Percentiles rank a stretch among this genome's conserved stretches.
These are phyloP conservation scores for Himalopsyche kuldschensis DNA, from an alignment of 2,888 invertebrate species.

Conservation along the genomic window DNA sequence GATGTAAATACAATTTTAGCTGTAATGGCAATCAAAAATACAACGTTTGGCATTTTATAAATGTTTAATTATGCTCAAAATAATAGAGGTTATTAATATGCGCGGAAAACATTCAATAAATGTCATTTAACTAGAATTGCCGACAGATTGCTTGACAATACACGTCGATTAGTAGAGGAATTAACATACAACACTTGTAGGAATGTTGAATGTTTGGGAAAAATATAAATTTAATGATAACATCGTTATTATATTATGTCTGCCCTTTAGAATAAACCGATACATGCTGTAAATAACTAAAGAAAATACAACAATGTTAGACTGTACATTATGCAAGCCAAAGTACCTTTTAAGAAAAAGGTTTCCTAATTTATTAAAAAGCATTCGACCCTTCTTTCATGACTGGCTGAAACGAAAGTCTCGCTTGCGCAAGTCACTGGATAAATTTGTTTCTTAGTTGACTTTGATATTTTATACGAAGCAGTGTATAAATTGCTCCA, in stretches of 20 bases:
- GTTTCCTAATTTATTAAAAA: neutral
- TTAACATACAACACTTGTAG: neutral
- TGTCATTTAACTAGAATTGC: neutral
- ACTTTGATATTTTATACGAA: neutral
- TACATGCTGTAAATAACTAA: neutral
- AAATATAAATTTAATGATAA: neutral
- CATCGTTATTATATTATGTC: neutral
- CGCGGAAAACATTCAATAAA: neutral
- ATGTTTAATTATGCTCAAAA: neutral
- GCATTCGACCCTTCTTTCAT: neutral
- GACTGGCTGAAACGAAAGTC: neutral
- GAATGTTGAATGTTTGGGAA: neutral
- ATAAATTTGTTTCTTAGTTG: neutral
- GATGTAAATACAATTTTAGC: no score
- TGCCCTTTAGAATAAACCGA: neutral
- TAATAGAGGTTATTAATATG: neutral
- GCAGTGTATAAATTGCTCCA: no score
- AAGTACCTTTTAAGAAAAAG: neutral
- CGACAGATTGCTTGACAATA: neutral
- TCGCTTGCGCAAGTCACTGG: neutral
- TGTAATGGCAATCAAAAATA: no score
- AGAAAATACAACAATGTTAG: neutral
- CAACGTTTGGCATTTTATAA: no score
- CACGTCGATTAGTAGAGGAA: neutral
- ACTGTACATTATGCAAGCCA: neutral